Conservation (phyloP, 2,888 invertebrate species). For the Notodonta dromedarius region DNA sequence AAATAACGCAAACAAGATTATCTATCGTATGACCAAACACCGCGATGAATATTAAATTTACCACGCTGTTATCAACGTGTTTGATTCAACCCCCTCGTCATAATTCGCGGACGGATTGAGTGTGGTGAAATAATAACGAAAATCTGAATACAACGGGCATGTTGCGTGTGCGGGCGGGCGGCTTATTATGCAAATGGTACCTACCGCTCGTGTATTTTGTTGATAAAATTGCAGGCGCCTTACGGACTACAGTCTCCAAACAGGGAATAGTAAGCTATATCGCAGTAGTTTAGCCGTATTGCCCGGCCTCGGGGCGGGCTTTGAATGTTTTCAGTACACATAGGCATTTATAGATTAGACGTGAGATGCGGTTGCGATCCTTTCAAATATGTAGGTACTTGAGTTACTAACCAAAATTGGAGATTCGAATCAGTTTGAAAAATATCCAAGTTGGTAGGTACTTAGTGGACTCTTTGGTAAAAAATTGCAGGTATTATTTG, state of each 20-base stretch:
- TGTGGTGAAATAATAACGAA: slow-evolving; percentile 73
- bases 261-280: slow-evolving; percentile 28
- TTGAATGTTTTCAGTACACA: slow-evolving; percentile 8
- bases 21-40: slow-evolving; percentile 42
- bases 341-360: slow-evolving; percentile 27
- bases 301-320: slow-evolving; percentile 21
- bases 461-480: no score
- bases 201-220: slow-evolving; percentile 69
- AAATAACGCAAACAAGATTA: slow-evolving; percentile 43
- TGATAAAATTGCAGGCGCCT: slow-evolving; percentile 65
- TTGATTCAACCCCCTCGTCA: slow-evolving; percentile 55
- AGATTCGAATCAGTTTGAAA: no score
- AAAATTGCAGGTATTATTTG: no score
- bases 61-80: slow-evolving; percentile 58
- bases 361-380: slow-evolving; percentile 19
- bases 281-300: slow-evolving; percentile 33
- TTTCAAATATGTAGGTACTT: slow-evolving; percentile 10
- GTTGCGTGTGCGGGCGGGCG: slow-evolving; percentile 57
- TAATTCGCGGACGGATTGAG: slow-evolving; percentile 61
- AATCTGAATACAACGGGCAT: slow-evolving; percentile 64
- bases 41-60: slow-evolving; percentile 57
- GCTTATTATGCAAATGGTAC: slow-evolving; percentile 75
- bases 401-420: no score
- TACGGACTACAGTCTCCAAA: slow-evolving; percentile 33
- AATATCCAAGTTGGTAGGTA: no score